Base-by-base conservation (phyloP, 2,888 invertebrate species). In the Pedicia rivosa region DNA sequence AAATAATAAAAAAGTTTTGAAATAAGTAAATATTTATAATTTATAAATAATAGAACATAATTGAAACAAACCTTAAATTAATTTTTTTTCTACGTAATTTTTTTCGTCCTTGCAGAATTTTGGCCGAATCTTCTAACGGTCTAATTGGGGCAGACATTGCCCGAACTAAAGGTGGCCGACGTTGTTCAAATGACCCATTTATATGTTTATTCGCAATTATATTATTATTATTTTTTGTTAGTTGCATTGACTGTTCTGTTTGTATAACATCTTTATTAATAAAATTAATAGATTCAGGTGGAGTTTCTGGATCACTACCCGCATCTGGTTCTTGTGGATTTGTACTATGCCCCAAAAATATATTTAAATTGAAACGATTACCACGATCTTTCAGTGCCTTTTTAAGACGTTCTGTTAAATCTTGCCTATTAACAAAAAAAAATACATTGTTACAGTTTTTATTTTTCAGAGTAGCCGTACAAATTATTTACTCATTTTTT, bases 351-450 rank as follows among this genome's bases (percentile, higher is more conserved):
- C 70, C 64, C 36, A 75, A 52, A 45, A 72, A 70, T 42, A 75
- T 74, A 37, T 68, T 68, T 26, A 74, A 58, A 50, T 73, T 74
- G 2, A 68, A 63, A 48, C 67, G 71, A 40, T 63, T 65, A 35
- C 60, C 59, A 40, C 64, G 55, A 19, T 2, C 64, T 38, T 61
- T 59, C 65, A 67, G 67, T 1, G 65, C 65, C 9, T 61, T 54
- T 35, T 64, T 50, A 32, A 67, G 44, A 43, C 67, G 50, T 46
- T 65, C 63, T 4, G 64, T 62, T 13, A 68, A 46, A 42, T 69
- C 64, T 46, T 68, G 65, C 29, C 67, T 51, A 3, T 12, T 19
- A 32, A 9, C 12, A 5, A 13, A 28, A 13, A 28, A 27, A 27
- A 27, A 27, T 7, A 24, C 24, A 3, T 2, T 24, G n/a, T n/a